Evolutionary conservation across 30 jellyfish, hydroid and myxozoan genomes (phyloP).

Genomic region (Aurelia sp.): DNA sequence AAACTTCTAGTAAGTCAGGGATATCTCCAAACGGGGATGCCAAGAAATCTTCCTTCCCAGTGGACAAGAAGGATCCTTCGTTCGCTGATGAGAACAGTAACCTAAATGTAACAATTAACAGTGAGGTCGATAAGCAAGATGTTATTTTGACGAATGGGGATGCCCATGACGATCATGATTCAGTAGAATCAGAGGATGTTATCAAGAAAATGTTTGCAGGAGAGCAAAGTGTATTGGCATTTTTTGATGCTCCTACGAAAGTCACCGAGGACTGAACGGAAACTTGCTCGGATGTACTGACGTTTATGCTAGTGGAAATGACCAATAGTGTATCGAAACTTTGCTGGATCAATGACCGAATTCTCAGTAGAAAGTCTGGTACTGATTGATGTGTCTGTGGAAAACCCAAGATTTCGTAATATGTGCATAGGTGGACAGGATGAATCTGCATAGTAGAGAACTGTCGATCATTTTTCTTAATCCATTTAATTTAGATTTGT

Average conservation of each 20-base stretch:
- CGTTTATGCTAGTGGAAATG: too few relatives aligned
- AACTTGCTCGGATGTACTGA: background rate
- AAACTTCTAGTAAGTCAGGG: background rate
- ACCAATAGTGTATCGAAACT: too few relatives aligned
- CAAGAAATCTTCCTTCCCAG: background rate
- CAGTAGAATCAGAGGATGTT: slow-evolving; percentile 52
- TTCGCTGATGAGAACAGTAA: slow-evolving; percentile 57
- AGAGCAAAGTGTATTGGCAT: slow-evolving; percentile 85
- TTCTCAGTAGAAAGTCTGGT: too few relatives aligned
- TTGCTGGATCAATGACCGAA: too few relatives aligned
- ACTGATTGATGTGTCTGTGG: too few relatives aligned
- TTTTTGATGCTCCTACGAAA: slow-evolving; percentile 69
- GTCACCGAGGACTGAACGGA: slow-evolving; percentile 4
- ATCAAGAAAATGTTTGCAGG: slow-evolving; percentile 81
- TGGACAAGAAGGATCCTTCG: background rate
- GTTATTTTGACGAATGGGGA: slow-evolving; percentile 15
- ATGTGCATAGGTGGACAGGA: too few relatives aligned
- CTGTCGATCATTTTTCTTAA: too few relatives aligned
- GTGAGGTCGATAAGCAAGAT: background rate
- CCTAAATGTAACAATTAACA: background rate
- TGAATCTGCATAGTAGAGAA: too few relatives aligned
- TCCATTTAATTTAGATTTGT: too few relatives aligned
- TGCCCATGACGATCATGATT: slow-evolving; percentile 20
- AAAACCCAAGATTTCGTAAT: too few relatives aligned
- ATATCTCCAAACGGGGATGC: background rate